These are phyloP conservation scores for Troilus luridus DNA, from an alignment of 2,888 invertebrate species.

Conservation along the genomic window DNA sequence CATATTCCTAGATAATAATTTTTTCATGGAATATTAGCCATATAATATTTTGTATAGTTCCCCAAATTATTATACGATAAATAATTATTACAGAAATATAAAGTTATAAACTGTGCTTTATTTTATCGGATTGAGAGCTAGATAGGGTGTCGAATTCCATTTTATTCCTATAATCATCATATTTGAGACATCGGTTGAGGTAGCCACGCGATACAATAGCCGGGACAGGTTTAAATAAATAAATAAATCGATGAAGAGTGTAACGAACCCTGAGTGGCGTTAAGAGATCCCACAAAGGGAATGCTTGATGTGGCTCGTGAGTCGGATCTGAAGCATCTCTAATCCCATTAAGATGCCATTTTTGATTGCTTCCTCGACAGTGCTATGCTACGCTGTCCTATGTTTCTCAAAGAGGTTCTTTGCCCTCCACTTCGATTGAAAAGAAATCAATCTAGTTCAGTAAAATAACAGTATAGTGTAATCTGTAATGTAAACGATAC, in stretches of 20 bases:
- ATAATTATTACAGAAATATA: too few relatives aligned
- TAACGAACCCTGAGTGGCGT: background rate
- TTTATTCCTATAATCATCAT: background rate
- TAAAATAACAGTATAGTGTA: too few relatives aligned
- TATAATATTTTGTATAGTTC: too few relatives aligned
- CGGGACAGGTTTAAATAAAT: conserved; percentile 12
- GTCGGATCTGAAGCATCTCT: background rate
- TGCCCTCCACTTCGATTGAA: background rate
- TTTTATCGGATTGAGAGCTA: too few relatives aligned
- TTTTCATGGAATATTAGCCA: too few relatives aligned
- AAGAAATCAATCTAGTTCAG: background rate
- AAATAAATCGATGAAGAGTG: conserved; percentile 1
- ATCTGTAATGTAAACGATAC: too few relatives aligned
- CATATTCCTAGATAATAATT: too few relatives aligned
- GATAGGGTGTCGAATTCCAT: too few relatives aligned
- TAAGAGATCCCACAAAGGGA: conserved; percentile 14
- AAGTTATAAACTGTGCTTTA: too few relatives aligned
- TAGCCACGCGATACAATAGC: background rate
- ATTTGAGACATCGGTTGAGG: background rate
- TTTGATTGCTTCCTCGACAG: background rate
- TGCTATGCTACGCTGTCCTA: background rate
- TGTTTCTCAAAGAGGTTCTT: background rate
- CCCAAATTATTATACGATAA: too few relatives aligned
- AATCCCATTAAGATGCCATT: background rate
- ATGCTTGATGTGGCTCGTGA: conserved; percentile 12